Base-by-base conservation (phyloP, 2,888 invertebrate genomes). In the Aporophyla nigra region DNA sequence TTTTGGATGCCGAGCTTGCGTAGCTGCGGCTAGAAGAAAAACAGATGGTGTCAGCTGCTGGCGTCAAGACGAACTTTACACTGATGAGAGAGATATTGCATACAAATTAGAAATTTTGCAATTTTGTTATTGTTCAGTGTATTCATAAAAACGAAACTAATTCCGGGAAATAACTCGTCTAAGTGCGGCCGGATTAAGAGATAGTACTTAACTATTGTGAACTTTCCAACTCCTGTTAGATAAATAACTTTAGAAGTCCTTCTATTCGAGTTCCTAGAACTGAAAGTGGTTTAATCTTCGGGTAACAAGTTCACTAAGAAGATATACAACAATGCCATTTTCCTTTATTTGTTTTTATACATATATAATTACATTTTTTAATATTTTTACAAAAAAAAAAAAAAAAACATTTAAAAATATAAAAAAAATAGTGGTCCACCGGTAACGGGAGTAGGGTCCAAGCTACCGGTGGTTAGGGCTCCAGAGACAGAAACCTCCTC, bases 1-100 rank as follows among this genome's bases (percentile, higher is more conserved):
- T 69, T 78, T 72, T 49, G 70, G 70, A 49, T 53, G 61, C 43
- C 69, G 79, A 79, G 76, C 63, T 73, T 40, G 70, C 40, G 2
- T 21, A 56, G 68, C 65, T 66, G 71, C 16, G 46, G 71, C 27
- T 49, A 54, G 61, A 84, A 80, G 68, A 82, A 71, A 71, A 71
- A 70, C 84, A 84, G 75, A 66, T 66, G 65, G 75, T 58, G 81
- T 74, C 81, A 82, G 76, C 80, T 71, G 68, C 33, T 75, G 12
- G 56, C 46, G 66, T 33, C 40, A 40, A 56, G 40, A 71, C 16
- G 27, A 71, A 80, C 71, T 84, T 70, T 69, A 54, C 58, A 58
- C 56, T 69, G 75, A 72, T 66, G 71, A 62, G 12, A 27, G 49
- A 62, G 53, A 72, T 72, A 67, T 70, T 83, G 72, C 51, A 70